phyloP scores from a whole-genome alignment of 1,140 invertebrate species.

The Zaprionus africanus region DNA sequence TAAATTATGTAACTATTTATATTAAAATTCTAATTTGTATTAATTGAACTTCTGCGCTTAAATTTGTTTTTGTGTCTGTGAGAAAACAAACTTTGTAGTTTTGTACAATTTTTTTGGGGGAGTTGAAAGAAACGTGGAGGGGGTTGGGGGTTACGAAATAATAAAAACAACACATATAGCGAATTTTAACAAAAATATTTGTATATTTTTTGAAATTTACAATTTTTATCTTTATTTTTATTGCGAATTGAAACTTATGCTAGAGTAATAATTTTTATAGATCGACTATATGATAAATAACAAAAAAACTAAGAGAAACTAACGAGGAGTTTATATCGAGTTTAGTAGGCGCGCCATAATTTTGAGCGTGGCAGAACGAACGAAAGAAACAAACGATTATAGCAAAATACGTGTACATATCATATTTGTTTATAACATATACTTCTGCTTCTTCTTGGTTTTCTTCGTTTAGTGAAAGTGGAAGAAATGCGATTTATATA shows the following conservation, averaged over 20 bases:
- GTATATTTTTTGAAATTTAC: constrained; percentile 30
- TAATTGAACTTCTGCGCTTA: constrained; percentile 82
- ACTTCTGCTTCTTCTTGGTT: constrained; percentile 29
- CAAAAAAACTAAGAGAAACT: constrained; percentile 48
- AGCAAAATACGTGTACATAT: constrained; percentile 4
- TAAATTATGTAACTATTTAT: constrained; percentile 74
- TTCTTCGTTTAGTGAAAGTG: constrained; percentile 49
- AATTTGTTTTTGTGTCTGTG: constrained; percentile 39
- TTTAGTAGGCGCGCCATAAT: constrained; percentile 34
- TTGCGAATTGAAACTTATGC: constrained; percentile 67
- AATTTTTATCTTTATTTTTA: constrained; percentile 43
- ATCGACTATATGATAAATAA: constrained; percentile 61
- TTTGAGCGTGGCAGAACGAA: constrained; percentile 38
- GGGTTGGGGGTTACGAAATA: constrained; percentile 6
- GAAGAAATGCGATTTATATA: constrained; percentile 81
- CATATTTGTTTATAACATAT: neutral
- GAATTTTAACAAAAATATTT: constrained; percentile 55
- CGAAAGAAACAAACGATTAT: constrained; percentile 12
- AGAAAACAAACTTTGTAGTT: constrained; percentile 30
- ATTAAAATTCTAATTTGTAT: constrained; percentile 81
- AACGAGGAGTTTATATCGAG: constrained; percentile 23
- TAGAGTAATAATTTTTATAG: constrained; percentile 3
- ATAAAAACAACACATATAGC: constrained; percentile 24
- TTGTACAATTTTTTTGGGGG: constrained; percentile 4
- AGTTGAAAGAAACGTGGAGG: constrained; percentile 4